Evolutionary conservation across 2,113 vertebrate species (phyloP).

Genomic region (Daubentonia madagascariensis): DNA sequence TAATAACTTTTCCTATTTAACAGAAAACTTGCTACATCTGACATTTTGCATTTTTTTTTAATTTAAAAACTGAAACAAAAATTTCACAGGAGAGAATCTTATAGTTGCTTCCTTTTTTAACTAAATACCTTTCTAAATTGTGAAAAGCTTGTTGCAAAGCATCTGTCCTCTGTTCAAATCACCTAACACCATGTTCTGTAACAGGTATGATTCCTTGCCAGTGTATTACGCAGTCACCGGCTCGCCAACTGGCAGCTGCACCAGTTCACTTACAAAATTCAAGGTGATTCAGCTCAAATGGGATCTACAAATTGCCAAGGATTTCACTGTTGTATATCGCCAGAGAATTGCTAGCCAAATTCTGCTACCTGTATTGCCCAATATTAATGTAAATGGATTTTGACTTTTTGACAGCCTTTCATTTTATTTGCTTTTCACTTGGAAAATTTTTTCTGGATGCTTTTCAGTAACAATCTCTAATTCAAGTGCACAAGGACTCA

Average conservation of each 20-base stretch:
- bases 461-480: slow-evolving; percentile 38
- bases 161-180: not conserved
- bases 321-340: not conserved
- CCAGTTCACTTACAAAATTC: not conserved
- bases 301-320: not conserved
- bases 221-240: not conserved
- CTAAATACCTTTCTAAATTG: not conserved
- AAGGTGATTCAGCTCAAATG: not conserved
- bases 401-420: not conserved
- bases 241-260: not conserved
- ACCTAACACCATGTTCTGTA: not conserved
- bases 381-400: not conserved
- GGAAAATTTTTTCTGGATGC: not conserved
- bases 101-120: not conserved
- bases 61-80: not conserved
- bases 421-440: slow-evolving; percentile 36
- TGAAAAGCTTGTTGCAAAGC: not conserved
- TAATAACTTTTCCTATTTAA: not conserved
- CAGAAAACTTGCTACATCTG: not conserved
- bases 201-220: fast-evolving
- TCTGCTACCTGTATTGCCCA: not conserved
- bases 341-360: not conserved
- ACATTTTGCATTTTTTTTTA: not conserved
- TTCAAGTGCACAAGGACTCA: not conserved
- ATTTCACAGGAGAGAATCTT: not conserved